Percentiles rank a stretch among this genome's conserved stretches.
phyloP scores from a whole-genome alignment of 2,888 invertebrate species.

The Deilephila porcellus region DNA sequence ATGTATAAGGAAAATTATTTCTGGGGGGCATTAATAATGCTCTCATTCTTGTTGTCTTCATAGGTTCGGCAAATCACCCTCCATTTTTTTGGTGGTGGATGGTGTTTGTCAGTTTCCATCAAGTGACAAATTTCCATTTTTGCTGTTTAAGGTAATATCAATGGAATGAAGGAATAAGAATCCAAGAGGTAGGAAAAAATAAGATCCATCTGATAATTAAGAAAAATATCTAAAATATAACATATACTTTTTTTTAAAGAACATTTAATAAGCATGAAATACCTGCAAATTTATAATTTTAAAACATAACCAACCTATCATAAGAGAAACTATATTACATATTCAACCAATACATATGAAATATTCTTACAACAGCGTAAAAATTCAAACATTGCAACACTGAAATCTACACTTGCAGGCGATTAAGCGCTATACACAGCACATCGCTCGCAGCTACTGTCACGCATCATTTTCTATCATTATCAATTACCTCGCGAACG shows the following conservation, averaged over 20 bases:
- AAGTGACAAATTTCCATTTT: too few species aligned
- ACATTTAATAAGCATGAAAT: too few species aligned
- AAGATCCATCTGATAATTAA: too few species aligned
- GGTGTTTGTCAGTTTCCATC: too few species aligned
- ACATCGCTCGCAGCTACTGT: slow-evolving; percentile 78
- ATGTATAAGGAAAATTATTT: not conserved
- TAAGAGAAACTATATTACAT: not conserved
- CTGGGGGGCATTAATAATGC: not conserved
- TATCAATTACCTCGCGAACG: slow-evolving; percentile 76
- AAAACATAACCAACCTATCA: not conserved
- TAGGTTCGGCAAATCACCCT: too few species aligned
- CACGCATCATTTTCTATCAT: slow-evolving; percentile 81
- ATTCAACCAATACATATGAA: not conserved
- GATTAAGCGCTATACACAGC: slow-evolving; percentile 62
- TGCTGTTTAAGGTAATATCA: too few species aligned
- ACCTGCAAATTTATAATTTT: not conserved
- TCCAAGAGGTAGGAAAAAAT: too few species aligned
- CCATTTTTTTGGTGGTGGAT: too few species aligned
- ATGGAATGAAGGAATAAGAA: too few species aligned
- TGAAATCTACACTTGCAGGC: slow-evolving; percentile 52
- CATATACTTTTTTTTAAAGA: too few species aligned
- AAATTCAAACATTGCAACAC: slow-evolving; percentile 48
- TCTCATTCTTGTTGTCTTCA: not conserved
- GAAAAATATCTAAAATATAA: too few species aligned
- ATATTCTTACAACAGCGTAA: slow-evolving; percentile 13